These are phyloP conservation scores for Cariama cristata DNA, from an alignment of 2,113 vertebrate species.

Conservation along the genomic window DNA sequence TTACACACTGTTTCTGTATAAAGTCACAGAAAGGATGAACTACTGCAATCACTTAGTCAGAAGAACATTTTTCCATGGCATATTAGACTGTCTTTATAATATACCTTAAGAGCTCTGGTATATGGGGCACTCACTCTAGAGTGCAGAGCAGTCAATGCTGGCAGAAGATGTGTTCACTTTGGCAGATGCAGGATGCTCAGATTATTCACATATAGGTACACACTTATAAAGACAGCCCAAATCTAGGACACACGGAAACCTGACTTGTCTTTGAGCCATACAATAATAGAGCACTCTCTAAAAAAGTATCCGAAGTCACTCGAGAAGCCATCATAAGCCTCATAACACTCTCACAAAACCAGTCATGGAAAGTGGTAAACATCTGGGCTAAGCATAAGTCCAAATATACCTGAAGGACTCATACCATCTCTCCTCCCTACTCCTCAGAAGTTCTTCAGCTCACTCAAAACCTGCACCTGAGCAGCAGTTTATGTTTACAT, in stretches of 20 bases:
- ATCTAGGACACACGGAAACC: not conserved
- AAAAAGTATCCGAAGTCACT: not conserved
- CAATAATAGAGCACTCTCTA: not conserved
- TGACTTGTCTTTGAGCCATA: not conserved
- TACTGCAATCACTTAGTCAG: not conserved
- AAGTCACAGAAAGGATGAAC: not conserved
- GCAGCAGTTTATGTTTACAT: not conserved
- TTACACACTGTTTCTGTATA: not conserved
- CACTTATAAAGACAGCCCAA: not conserved
- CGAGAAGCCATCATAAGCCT: not conserved
- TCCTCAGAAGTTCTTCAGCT: not conserved
- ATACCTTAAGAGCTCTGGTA: not conserved
- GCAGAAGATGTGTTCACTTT: not conserved
- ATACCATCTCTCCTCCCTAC: not conserved
- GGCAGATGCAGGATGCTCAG: not conserved
- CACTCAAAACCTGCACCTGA: not conserved
- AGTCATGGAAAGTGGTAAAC: not conserved
- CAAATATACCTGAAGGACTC: not conserved
- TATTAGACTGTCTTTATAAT: not conserved
- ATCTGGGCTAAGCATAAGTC: not conserved
- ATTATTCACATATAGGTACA: not conserved
- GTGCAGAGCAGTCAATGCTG: not conserved
- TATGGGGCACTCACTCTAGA: no score
- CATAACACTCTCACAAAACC: not conserved
- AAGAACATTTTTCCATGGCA: not conserved